phyloP scores from a whole-genome alignment of 2,797 vertebrate species.

The Cynodonichthys magdalenae region DNA sequence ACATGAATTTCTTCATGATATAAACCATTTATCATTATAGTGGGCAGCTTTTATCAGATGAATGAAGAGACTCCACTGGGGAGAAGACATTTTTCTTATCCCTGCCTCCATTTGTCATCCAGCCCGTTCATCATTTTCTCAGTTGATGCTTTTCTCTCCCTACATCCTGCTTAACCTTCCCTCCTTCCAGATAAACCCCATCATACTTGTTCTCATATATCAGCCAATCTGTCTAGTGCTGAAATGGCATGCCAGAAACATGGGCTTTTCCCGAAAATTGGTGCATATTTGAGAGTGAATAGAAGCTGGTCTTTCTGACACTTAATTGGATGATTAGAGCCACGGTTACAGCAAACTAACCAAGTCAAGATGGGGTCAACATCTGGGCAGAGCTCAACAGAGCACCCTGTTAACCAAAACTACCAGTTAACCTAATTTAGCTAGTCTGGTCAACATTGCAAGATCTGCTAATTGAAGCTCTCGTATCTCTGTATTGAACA shows the following conservation, averaged over 20 bases:
- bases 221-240: constrained; percentile 21
- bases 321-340: constrained; percentile 66
- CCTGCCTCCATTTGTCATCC: constrained; percentile 49
- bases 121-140: constrained; percentile 50
- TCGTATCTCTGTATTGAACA: constrained; percentile 13
- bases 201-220: constrained; percentile 18
- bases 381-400: constrained; percentile 46
- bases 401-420: constrained; percentile 49
- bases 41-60: constrained; percentile 67
- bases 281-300: constrained; percentile 51
- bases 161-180: constrained; percentile 41
- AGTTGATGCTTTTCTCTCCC: constrained; percentile 32
- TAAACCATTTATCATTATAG: constrained; percentile 59
- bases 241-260: constrained; percentile 16
- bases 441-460: constrained; percentile 35
- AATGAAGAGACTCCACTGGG: constrained; percentile 49
- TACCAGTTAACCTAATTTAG: constrained; percentile 46
- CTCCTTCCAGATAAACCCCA: constrained; percentile 25
- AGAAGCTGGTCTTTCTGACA: constrained; percentile 57
- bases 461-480: constrained; percentile 18
- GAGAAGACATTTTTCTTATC: constrained; percentile 56
- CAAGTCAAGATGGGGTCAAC: constrained; percentile 67
- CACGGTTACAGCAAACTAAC: constrained; percentile 40
- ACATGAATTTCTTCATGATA: constrained; percentile 49
- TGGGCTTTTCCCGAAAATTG: constrained; percentile 52